Evolutionary conservation across 2,888 invertebrate species (phyloP).

Genomic region (Drepanosiphum platanoidis): DNA sequence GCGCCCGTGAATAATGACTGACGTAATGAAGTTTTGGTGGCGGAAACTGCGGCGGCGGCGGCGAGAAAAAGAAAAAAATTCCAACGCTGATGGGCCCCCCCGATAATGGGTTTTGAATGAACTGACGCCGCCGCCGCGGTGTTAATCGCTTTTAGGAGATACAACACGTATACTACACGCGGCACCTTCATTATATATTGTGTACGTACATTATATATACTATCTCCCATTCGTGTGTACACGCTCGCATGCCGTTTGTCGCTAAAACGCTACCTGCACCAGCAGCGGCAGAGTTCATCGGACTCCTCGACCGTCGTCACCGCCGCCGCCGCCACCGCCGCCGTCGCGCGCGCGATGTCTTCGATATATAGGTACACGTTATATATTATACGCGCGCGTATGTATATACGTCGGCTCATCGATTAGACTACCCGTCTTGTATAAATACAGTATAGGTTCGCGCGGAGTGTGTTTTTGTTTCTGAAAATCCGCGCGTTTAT

Average conservation of each 20-base stretch:
- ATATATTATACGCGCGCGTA: too few relatives aligned
- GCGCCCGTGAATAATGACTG: conserved; percentile 15
- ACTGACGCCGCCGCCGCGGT: neutral
- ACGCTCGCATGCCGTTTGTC: neutral
- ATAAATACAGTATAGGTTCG: too few relatives aligned
- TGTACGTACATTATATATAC: too few relatives aligned
- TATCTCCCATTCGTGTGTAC: neutral
- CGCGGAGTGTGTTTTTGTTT: too few relatives aligned
- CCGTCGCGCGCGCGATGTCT: neutral
- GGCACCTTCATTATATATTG: too few relatives aligned
- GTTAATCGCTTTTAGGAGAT: conserved; percentile 18
- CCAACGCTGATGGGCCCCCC: neutral
- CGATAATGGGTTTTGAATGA: conserved; percentile 29
- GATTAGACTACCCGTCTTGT: too few relatives aligned
- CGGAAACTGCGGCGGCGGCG: conserved; percentile 1
- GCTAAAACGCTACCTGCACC: neutral
- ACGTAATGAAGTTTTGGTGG: conserved; percentile 21
- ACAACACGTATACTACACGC: neutral
- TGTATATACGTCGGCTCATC: neutral
- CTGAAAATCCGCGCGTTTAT: too few relatives aligned
- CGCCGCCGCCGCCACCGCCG: neutral
- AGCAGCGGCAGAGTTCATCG: neutral
- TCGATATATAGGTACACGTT: too few relatives aligned
- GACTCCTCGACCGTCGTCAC: neutral
- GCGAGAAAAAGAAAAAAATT: neutral